Conservation (phyloP, 2,113 vertebrate species). For the Psettodes erumei region DNA sequence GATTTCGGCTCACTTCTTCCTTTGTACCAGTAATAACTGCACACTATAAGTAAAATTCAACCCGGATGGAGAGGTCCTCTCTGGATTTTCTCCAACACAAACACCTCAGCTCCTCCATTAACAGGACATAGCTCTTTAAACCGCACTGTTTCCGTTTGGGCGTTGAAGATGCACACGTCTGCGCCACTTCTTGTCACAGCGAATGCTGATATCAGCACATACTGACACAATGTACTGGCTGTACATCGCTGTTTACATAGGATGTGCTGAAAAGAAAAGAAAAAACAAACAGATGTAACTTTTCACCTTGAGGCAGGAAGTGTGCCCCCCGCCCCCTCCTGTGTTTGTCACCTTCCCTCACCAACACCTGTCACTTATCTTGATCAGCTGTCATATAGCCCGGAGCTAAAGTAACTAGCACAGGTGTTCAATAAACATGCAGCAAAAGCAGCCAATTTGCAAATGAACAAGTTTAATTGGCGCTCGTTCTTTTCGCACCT, state of each 20-base stretch:
- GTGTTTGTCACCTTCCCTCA: constrained; percentile 8
- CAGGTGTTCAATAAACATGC: constrained; percentile 36
- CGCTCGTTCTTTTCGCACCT: background rate
- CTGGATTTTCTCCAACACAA: constrained; percentile 11
- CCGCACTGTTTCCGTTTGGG: background rate
- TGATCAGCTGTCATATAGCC: constrained; percentile 54
- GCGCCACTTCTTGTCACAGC: background rate
- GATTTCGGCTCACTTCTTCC: background rate
- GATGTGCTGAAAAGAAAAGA: background rate
- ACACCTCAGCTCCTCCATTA: background rate
- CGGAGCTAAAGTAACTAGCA: constrained; percentile 18
- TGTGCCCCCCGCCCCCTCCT: background rate
- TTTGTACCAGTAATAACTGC: background rate
- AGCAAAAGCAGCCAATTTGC: background rate
- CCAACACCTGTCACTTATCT: constrained; percentile 63
- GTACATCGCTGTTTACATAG: constrained; percentile 18
- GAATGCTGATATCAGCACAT: background rate
- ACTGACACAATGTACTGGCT: background rate
- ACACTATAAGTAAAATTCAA: background rate
- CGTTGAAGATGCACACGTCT: background rate
- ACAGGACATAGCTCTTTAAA: background rate
- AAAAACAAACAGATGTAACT: constrained; percentile 23
- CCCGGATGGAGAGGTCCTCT: background rate
- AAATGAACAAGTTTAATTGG: background rate
- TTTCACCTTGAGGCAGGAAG: constrained; percentile 57